These are phyloP conservation scores for Ectemnius cavifrons DNA, from an alignment of 2,888 invertebrate species.

Conservation along the genomic window DNA sequence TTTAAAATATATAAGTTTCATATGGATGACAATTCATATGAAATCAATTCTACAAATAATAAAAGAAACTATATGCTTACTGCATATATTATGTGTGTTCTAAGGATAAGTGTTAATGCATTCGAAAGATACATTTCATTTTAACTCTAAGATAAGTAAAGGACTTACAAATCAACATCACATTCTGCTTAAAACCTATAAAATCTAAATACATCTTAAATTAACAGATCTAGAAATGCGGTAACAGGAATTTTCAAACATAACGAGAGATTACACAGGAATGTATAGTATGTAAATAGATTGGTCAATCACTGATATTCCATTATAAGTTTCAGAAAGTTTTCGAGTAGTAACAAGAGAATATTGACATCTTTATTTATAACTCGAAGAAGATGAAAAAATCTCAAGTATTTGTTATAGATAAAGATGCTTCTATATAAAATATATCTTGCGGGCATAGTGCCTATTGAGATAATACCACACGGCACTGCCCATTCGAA, in stretches of 20 bases:
- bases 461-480: slow-evolving; percentile 30
- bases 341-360: slow-evolving; percentile 41
- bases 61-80: too few relatives aligned
- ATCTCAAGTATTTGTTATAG: slow-evolving; percentile 27
- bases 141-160: slow-evolving; percentile 6
- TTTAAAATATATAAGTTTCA: too few relatives aligned
- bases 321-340: slow-evolving; percentile 40
- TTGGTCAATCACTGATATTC: slow-evolving; percentile 29
- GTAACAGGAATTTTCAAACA: slow-evolving; percentile 45
- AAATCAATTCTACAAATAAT: too few relatives aligned
- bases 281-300: slow-evolving; percentile 25
- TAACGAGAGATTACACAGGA: slow-evolving; percentile 36
- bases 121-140: too few relatives aligned
- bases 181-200: slow-evolving; percentile 5
- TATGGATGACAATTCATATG: too few relatives aligned
- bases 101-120: too few relatives aligned
- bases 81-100: too few relatives aligned
- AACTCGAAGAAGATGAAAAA: slow-evolving; percentile 20
- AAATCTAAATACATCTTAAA: slow-evolving; percentile 24
- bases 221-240: slow-evolving; percentile 39
- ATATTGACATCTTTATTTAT: slow-evolving; percentile 45
- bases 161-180: slow-evolving; percentile 16
- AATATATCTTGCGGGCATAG: slow-evolving; percentile 36
- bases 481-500: slow-evolving; percentile 15
- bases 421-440: slow-evolving; percentile 34